Evolutionary conservation across 2,888 invertebrate genomes (phyloP).

Genomic region (Melanostoma mellinum): DNA sequence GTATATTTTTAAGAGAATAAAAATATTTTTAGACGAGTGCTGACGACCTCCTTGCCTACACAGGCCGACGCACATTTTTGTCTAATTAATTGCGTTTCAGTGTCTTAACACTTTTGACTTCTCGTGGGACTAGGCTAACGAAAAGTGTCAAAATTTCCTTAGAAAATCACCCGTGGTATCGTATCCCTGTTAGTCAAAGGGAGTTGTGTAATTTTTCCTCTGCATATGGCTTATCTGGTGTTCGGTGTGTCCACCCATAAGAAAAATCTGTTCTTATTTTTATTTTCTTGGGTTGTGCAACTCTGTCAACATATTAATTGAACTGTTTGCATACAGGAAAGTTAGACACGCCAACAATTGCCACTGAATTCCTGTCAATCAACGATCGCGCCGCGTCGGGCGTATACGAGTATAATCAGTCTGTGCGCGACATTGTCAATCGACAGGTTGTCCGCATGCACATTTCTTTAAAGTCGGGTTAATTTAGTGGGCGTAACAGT

Average conservation of each 20-base stretch:
- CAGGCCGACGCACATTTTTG: conserved; percentile 53
- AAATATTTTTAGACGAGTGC: conserved; percentile 40
- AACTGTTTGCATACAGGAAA: conserved; percentile 43
- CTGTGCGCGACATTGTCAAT: conserved; percentile 64
- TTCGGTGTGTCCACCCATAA: conserved; percentile 39
- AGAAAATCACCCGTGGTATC: neutral
- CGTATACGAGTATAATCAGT: conserved; percentile 37
- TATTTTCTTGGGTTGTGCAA: conserved; percentile 43
- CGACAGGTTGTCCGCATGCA: conserved; percentile 54
- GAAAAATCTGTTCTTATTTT: conserved; percentile 45
- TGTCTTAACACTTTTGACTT: conserved; percentile 50
- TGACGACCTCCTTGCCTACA: conserved; percentile 14
- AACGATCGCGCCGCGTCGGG: conserved; percentile 21
- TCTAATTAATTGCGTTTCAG: conserved; percentile 69
- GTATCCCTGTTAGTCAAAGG: conserved; percentile 14
- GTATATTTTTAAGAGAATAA: conserved; percentile 8
- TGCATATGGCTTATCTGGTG: conserved; percentile 32
- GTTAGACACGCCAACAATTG: conserved; percentile 51
- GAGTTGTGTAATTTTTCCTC: conserved; percentile 56
- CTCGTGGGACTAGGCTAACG: conserved; percentile 26
- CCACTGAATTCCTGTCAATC: conserved; percentile 69
- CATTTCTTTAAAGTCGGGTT: conserved; percentile 20
- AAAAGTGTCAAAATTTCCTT: conserved; percentile 61
- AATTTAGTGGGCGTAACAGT: conserved; percentile 66
- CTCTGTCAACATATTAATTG: conserved; percentile 64